Base-by-base conservation (phyloP, 2,888 invertebrate genomes). In the Aphidoletes aphidimyza region DNA sequence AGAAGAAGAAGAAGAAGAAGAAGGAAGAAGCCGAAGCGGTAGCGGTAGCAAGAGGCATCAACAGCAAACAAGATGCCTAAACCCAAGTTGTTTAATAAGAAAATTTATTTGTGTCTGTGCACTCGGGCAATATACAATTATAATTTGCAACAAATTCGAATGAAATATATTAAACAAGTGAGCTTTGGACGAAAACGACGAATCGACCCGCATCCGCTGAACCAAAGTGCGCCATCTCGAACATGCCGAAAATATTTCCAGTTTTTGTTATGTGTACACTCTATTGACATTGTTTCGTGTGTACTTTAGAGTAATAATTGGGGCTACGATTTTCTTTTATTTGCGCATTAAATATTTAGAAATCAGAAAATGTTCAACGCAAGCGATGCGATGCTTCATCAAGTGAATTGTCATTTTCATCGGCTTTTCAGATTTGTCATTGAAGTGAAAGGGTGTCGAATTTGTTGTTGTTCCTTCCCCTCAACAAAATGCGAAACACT, bases 21-120 rank as follows among this genome's bases (percentile, higher is more conserved):
- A n/a, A n/a, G n/a, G n/a, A n/a, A n/a, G n/a, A n/a, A n/a, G n/a
- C n/a, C n/a, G n/a, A n/a, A n/a, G n/a, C n/a, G n/a, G n/a, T n/a
- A n/a, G n/a, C n/a, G n/a, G n/a, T n/a, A n/a, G n/a, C n/a, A n/a
- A 47, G 47, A 17, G 17, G 22, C 9, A 54, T 14, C 22, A 47
- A 47, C 2, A 19, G 34, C 69, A 69, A 69, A 69, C 34, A 69
- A 69, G 69, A 69, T 69, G 69, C 69, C 69, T 69, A 30, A n/a
- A 54, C 54, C 22, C 22, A 22, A 69, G 30, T 30, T 69, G 69
- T 69, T 69, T 69, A 69, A 69, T 69, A 69, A 69, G 69, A 69
- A 69, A 69, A 69, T 69, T 69, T 69, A 69, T 69, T 69, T 69
- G 69, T 69, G 69, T 34, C 69, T 69, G 69, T 69, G 30, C 69